Conservation (phyloP, 2,113 vertebrate genomes). For the Phrynocephalus versicolor region DNA sequence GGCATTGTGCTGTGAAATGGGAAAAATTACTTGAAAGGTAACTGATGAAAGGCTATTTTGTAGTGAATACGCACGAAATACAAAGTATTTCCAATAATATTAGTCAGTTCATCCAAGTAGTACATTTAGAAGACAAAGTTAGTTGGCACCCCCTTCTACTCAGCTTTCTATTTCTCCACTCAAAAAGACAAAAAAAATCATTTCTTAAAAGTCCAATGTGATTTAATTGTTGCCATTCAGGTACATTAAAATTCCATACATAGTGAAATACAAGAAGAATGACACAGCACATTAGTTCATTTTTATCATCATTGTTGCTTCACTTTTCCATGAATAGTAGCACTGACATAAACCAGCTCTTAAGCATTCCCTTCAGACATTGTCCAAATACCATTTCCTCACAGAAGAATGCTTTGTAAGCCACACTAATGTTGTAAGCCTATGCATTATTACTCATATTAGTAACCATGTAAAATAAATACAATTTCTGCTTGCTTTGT, state of each 20-base stretch:
- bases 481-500: slow-evolving; percentile 35
- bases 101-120: no score
- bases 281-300: slow-evolving; percentile 53
- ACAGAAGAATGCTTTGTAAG: slow-evolving; percentile 63
- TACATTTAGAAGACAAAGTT: no score
- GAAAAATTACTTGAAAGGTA: no score
- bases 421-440: slow-evolving; percentile 63
- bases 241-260: slow-evolving; percentile 60
- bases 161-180: no score
- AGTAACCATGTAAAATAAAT: slow-evolving; percentile 66
- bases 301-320: slow-evolving; percentile 31
- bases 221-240: slow-evolving; percentile 64
- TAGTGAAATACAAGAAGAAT: slow-evolving; percentile 63
- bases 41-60: no score
- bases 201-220: slow-evolving; percentile 61
- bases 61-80: no score
- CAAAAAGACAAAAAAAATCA: slow-evolving; percentile 30
- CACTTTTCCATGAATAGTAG: slow-evolving; percentile 55
- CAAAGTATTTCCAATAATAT: no score
- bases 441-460: slow-evolving; percentile 47
- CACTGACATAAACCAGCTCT: slow-evolving; percentile 65
- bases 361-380: slow-evolving; percentile 70
- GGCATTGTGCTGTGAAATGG: no score
- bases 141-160: no score
- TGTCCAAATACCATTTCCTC: slow-evolving; percentile 73